A percentile compares a stretch with the other conserved stretches of the same genome.
Conservation (phyloP, 2,797 vertebrate genomes). For the Hybognathus amarus region DNA sequence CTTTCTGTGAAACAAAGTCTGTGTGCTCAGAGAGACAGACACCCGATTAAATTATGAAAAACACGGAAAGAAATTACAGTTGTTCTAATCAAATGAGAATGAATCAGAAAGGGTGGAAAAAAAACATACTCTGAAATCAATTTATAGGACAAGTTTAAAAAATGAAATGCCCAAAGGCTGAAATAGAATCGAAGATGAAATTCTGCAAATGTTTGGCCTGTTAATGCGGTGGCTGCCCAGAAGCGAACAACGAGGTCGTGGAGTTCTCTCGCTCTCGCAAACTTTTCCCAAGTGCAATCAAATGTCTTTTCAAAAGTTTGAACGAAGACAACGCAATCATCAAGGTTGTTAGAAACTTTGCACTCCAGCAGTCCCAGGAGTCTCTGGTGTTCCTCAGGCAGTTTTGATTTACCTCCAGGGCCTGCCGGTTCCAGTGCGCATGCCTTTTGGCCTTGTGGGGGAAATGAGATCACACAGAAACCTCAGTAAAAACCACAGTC, state of each 20-base stretch:
- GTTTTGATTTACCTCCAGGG: conserved; percentile 32
- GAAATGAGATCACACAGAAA: conserved; percentile 15
- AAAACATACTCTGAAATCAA: conserved; percentile 10
- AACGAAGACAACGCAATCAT: not conserved
- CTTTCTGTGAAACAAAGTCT: not conserved
- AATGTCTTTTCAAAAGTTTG: conserved; percentile 5
- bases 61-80: conserved; percentile 27
- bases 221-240: not conserved
- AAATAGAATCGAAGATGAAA: conserved; percentile 24
- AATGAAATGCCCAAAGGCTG: conserved; percentile 20
- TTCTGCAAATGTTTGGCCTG: conserved; percentile 8
- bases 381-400: conserved; percentile 31
- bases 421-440: conserved; percentile 13
- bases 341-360: conserved; percentile 23
- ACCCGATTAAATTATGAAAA: conserved; percentile 8
- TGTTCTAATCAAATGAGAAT: conserved; percentile 33
- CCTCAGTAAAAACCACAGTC: conserved; percentile 1
- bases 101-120: not conserved
- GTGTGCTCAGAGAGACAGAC: not conserved
- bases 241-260: not conserved
- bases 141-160: conserved; percentile 3
- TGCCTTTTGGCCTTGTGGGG: conserved; percentile 27
- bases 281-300: conserved; percentile 17
- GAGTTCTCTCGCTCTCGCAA: not conserved
- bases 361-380: not conserved